Percentiles rank a stretch among this genome's conserved stretches.
phyloP scores from a whole-genome alignment of 2,797 vertebrate genomes.

The Leptodactylus fallax region DNA sequence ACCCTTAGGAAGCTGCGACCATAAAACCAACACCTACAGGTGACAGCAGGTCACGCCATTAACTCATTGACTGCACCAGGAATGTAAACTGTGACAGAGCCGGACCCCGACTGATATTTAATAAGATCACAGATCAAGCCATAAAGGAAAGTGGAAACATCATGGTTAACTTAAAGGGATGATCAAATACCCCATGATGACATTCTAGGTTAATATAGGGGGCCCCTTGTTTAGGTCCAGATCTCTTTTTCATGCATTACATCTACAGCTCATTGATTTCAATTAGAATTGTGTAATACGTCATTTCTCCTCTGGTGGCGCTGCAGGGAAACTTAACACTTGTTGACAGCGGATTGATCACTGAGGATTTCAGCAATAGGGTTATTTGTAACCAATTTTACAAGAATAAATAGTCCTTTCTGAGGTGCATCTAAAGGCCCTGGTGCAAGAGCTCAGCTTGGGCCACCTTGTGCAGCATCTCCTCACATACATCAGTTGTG shows the following conservation, averaged over 20 bases:
- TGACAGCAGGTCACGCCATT: neutral
- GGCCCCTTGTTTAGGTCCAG: neutral
- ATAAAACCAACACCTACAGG: conserved; percentile 24
- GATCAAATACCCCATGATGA: neutral
- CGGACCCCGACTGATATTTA: neutral
- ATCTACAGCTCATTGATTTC: neutral
- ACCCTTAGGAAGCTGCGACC: neutral
- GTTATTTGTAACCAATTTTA: no score
- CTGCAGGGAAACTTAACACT: neutral
- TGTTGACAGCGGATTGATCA: neutral
- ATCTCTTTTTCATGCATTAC: no score
- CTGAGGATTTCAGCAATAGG: no score
- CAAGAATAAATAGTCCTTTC: no score
- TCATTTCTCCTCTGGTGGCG: neutral
- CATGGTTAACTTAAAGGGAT: neutral
- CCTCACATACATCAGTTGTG: no score
- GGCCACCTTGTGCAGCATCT: no score
- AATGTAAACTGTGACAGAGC: neutral
- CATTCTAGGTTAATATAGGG: neutral
- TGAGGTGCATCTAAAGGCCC: no score
- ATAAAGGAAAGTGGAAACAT: no score
- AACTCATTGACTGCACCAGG: neutral
- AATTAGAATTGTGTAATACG: neutral
- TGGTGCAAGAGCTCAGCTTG: no score
- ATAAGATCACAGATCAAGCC: neutral